Base-by-base conservation (phyloP, 2,888 invertebrate genomes). In the Rhamphomyia laevipes region DNA sequence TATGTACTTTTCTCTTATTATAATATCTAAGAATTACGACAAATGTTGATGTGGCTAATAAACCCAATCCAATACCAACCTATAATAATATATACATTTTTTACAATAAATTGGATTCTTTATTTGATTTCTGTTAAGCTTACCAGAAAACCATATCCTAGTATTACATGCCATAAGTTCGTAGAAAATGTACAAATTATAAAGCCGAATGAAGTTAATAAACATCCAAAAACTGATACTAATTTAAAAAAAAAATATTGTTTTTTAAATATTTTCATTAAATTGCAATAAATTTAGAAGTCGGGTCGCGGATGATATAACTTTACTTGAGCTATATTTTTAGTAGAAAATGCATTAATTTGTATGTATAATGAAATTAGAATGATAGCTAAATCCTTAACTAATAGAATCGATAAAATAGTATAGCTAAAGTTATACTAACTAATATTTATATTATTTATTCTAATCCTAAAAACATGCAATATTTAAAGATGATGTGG, bases 11-110 rank as follows among this genome's bases (percentile, higher is more conserved):
- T 62, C 73, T 77, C 49, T 73, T 72, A 50, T 74, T 77, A 61
- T 86, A 86, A 65, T 84, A 86, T 21, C 79, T 75, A 63, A 82
- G 83, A 52, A 84, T 78, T 30, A 81, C 79, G 59, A 84, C 77
- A 65, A 85, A 84, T 30, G 82, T 77, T 4, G 83, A 77, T 43
- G 84, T 82, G 53, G 81, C 78, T 54, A 85, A 79, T 51, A 86
- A 73, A 27, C 84, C 85, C 55, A 84, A 71, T 31, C 84, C 84
- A 49, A 82, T 62, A 33, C 69, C 69, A 57, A 81, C 82, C 82
- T 63, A 21, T 4, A 21, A 21, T n/a, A 43, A 37, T 38, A 37
- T 11, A 43, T 17, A n/a, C 13, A 12, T 31, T 15, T 2, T 23
- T 4, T 15, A 5, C 18, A 31, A 10, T 17, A 4, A 30, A 13